Conservation (phyloP, 1,140 invertebrate species). For the Cyrtorhinus lividipennis region DNA sequence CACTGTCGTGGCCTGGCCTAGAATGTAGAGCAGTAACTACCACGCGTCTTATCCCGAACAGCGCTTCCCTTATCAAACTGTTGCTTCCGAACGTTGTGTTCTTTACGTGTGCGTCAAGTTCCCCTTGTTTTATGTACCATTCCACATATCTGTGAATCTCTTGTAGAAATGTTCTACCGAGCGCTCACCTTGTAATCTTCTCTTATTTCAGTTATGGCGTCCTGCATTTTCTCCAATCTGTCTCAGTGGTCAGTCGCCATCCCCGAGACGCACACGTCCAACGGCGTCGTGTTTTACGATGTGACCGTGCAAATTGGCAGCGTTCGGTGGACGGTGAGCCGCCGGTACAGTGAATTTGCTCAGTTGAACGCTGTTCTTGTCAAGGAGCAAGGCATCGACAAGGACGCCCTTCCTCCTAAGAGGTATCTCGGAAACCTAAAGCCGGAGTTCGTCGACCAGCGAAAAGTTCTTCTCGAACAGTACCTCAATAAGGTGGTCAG, state of each 20-base stretch:
- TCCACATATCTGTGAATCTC: no score
- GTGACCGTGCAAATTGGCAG: conserved; percentile 50
- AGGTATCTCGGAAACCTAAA: conserved; percentile 68
- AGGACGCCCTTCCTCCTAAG: conserved; percentile 77
- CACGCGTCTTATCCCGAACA: no score
- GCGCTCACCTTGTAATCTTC: no score
- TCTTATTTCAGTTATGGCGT: background rate
- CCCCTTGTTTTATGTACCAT: no score
- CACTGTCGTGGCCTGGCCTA: no score
- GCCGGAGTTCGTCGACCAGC: conserved; percentile 70
- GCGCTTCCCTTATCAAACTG: no score
- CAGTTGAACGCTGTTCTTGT: conserved; percentile 72
- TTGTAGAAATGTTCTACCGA: no score
- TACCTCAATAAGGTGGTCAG: conserved; percentile 65
- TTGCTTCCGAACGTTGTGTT: no score
- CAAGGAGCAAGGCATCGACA: conserved; percentile 56
- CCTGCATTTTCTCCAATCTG: background rate
- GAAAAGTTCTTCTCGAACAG: conserved; percentile 57
- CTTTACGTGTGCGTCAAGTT: no score
- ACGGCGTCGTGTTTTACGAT: conserved; percentile 48
- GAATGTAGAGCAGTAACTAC: no score
- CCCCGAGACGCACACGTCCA: conserved; percentile 36
- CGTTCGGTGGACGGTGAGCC: conserved; percentile 63
- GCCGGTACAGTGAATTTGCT: conserved; percentile 78
- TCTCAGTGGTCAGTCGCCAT: conserved; percentile 28